Conservation (phyloP, 2,113 vertebrate species). For the Progne subis region DNA sequence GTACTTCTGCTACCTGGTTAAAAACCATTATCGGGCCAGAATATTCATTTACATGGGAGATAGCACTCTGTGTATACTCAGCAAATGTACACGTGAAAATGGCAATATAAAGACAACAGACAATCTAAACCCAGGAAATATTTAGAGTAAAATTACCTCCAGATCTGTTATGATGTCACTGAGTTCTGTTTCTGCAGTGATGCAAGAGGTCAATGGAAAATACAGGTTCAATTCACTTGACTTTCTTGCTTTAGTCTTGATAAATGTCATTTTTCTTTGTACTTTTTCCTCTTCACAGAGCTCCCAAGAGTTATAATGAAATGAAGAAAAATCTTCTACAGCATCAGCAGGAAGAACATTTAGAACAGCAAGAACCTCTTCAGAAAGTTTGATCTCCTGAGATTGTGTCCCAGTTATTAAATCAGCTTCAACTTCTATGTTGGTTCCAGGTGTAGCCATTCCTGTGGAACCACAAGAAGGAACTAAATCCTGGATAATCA, state of each 20-base stretch:
- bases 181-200: slow-evolving; percentile 92
- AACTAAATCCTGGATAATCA: not conserved
- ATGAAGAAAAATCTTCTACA: slow-evolving; percentile 68
- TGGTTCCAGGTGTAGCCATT: not conserved
- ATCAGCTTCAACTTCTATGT: slow-evolving; percentile 21
- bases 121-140: not conserved
- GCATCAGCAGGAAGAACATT: slow-evolving; percentile 78
- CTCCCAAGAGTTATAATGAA: slow-evolving; percentile 51
- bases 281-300: slow-evolving; percentile 79
- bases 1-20: not conserved
- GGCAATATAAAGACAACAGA: not conserved
- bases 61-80: not conserved
- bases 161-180: slow-evolving; percentile 86
- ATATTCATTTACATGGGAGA: not conserved
- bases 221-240: slow-evolving; percentile 76
- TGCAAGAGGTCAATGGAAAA: slow-evolving; percentile 87
- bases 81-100: not conserved
- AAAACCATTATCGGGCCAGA: not conserved
- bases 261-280: slow-evolving; percentile 81
- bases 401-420: not conserved
- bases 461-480: slow-evolving; percentile 9
- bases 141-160: slow-evolving; percentile 79
- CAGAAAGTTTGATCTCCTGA: slow-evolving; percentile 50
- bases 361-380: slow-evolving; percentile 69
- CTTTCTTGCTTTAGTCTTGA: slow-evolving; percentile 77